phyloP scores from a whole-genome alignment of 2,888 invertebrate genomes.

The Cerastis leucographa region DNA sequence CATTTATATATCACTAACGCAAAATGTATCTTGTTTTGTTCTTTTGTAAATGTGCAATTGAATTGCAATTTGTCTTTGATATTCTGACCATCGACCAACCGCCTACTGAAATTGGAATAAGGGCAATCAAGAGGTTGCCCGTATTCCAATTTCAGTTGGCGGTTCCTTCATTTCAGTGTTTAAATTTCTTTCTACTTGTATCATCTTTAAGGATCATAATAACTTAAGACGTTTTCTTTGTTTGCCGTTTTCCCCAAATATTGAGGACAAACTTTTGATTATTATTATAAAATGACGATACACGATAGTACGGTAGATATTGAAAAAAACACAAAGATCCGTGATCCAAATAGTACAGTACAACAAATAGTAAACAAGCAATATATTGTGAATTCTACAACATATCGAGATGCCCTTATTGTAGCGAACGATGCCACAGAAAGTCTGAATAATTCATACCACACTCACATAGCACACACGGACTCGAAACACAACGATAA shows the following conservation, averaged over 20 bases:
- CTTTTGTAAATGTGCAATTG: background rate
- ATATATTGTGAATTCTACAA: slow-evolving; percentile 72
- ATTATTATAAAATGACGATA: background rate
- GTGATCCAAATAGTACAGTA: slow-evolving; percentile 66
- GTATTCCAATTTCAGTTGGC: background rate
- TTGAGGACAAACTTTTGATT: background rate
- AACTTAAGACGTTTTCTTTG: background rate
- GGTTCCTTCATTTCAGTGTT: too few relatives aligned
- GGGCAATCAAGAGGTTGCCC: too few relatives aligned
- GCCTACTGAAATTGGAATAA: too few relatives aligned
- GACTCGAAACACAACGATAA: slow-evolving; percentile 60
- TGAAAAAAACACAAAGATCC: slow-evolving; percentile 63
- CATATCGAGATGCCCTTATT: slow-evolving; percentile 71
- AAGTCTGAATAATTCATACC: slow-evolving; percentile 77
- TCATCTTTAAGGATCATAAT: background rate
- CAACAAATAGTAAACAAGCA: slow-evolving; percentile 73
- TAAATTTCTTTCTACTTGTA: background rate
- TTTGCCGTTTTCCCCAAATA: too few relatives aligned
- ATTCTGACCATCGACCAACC: background rate
- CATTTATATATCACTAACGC: slow-evolving; percentile 5
- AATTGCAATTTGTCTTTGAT: background rate
- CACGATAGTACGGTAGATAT: background rate
- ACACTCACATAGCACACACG: slow-evolving; percentile 53
- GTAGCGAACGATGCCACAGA: slow-evolving; percentile 72
- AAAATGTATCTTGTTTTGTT: background rate